These are phyloP conservation scores for Lagopus leucura DNA, from an alignment of 2,113 vertebrate species.

Conservation along the genomic window DNA sequence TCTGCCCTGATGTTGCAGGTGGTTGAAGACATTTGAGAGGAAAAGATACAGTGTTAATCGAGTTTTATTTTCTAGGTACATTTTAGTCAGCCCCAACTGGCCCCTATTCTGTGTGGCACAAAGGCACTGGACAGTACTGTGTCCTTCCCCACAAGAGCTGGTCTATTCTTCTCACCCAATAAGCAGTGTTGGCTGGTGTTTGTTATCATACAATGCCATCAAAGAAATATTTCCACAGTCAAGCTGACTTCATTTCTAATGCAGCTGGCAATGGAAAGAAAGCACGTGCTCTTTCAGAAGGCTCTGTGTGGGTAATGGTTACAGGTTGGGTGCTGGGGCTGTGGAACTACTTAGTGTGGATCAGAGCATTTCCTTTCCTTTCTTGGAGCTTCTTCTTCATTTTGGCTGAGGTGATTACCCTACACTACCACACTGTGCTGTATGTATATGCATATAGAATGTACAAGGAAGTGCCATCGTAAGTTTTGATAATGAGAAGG, in stretches of 20 bases:
- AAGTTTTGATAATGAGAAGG: not conserved
- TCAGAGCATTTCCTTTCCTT: not conserved
- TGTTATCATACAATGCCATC: not conserved
- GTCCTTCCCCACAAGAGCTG: not conserved
- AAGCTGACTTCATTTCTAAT: not conserved
- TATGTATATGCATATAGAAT: fast-evolving
- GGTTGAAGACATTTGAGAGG: not conserved
- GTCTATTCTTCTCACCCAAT: not conserved
- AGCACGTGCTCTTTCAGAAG: not conserved
- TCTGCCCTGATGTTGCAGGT: not conserved
- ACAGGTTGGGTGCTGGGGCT: not conserved
- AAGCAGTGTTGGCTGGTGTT: not conserved
- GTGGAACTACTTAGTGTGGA: not conserved
- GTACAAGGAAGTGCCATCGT: not conserved
- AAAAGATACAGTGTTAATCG: not conserved
- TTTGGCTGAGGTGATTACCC: not conserved
- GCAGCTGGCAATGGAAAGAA: not conserved
- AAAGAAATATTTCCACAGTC: not conserved
- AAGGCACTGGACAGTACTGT: not conserved
- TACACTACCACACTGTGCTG: not conserved
- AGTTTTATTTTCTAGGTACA: not conserved
- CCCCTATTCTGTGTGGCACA: not conserved
- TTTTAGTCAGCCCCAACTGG: not conserved
- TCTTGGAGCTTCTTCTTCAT: not conserved
- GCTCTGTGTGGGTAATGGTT: not conserved